Percentiles rank a stretch among this genome's conserved stretches.
Evolutionary conservation across 2,888 invertebrate genomes (phyloP).

Genomic region (Octonoba sinensis): DNA sequence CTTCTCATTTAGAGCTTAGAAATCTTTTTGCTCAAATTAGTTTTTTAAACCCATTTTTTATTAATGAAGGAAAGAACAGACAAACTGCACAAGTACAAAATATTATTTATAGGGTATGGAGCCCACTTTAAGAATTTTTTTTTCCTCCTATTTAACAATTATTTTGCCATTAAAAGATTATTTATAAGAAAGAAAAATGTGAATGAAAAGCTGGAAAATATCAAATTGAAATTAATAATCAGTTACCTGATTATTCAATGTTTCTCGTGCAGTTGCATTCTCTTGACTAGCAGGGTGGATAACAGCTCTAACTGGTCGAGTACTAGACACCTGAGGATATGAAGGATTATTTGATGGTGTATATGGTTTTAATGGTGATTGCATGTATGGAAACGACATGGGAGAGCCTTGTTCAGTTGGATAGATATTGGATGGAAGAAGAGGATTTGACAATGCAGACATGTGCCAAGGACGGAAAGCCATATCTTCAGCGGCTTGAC

Average conservation of each 20-base stretch:
- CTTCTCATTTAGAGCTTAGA: too few species aligned
- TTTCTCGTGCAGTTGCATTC: constrained; percentile 42
- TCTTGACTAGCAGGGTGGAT: constrained; percentile 43
- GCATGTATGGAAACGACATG: constrained; percentile 17
- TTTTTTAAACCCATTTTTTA: too few species aligned
- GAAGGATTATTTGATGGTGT: constrained; percentile 13
- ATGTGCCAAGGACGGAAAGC: constrained; percentile 47
- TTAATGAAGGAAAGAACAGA: too few species aligned
- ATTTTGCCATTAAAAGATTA: too few species aligned
- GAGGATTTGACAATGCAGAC: constrained; percentile 37
- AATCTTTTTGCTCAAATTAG: too few species aligned
- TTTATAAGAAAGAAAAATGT: background rate
- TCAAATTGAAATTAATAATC: background rate
- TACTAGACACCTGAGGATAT: constrained; percentile 15
- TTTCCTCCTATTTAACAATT: too few species aligned
- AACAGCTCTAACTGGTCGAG: constrained; percentile 33
- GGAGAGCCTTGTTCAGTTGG: constrained; percentile 26
- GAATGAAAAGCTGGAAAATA: background rate
- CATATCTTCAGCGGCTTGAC: constrained; percentile 36
- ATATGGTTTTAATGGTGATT: constrained; percentile 15
- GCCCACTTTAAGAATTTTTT: too few species aligned
- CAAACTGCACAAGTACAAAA: too few species aligned
- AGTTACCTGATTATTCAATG: constrained; percentile 60
- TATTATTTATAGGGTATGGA: too few species aligned
- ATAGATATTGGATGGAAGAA: constrained; percentile 27